A percentile compares a stretch with the other conserved stretches of the same genome.
Conservation (phyloP, 2,888 invertebrate species). For the Trissolcus japonicus region DNA sequence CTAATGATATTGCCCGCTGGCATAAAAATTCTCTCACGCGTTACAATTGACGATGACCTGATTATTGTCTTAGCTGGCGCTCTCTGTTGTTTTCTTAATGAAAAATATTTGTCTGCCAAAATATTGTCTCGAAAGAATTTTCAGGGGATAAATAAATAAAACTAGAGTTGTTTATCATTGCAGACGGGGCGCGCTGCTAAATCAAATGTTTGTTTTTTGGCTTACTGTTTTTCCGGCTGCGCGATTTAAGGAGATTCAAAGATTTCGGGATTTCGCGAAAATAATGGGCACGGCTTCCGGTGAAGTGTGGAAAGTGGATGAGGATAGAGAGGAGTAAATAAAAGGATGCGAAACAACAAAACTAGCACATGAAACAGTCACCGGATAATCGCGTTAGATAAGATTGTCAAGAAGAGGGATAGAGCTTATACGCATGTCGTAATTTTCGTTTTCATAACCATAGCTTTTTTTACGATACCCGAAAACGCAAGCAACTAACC, state of each 20-base stretch:
- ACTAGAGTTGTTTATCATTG: slow-evolving; percentile 4
- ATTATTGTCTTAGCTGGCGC: too few relatives aligned
- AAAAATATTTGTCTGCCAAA: not conserved
- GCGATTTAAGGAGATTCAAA: slow-evolving; percentile 52
- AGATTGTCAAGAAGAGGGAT: slow-evolving; percentile 73
- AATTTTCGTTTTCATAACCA: slow-evolving; percentile 45
- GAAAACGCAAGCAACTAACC: not conserved
- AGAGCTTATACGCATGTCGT: slow-evolving; percentile 66
- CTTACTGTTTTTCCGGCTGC: slow-evolving; percentile 38
- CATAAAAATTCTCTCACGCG: too few relatives aligned
- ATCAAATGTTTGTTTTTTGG: slow-evolving; percentile 48
- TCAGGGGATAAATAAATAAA: slow-evolving; percentile 3
- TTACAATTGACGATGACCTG: too few relatives aligned
- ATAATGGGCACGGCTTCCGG: slow-evolving; percentile 64
- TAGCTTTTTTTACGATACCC: slow-evolving; percentile 18
- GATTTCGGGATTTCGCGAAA: slow-evolving; percentile 67
- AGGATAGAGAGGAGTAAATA: slow-evolving; percentile 59
- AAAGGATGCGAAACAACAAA: slow-evolving; percentile 43
- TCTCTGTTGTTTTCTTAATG: too few relatives aligned
- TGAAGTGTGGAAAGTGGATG: slow-evolving; percentile 55
- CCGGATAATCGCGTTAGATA: slow-evolving; percentile 66
- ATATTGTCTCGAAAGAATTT: not conserved
- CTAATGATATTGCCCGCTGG: not conserved
- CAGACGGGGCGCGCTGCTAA: slow-evolving; percentile 11
- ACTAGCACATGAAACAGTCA: slow-evolving; percentile 45